Conservation (phyloP, 2,888 invertebrate genomes). For the Parnassius glacialis region DNA sequence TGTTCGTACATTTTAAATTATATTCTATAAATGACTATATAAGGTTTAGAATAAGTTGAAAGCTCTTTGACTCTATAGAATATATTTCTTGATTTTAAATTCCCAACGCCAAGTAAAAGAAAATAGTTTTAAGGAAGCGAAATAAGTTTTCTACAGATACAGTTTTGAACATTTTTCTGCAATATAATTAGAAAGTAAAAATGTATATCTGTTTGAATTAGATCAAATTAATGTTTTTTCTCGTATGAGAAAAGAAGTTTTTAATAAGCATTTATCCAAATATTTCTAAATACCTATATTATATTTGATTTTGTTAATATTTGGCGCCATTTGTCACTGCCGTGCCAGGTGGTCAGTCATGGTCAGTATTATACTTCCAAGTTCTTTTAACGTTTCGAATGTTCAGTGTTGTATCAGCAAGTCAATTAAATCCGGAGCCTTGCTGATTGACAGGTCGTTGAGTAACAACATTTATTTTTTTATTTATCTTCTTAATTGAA, state of each 20-base stretch:
- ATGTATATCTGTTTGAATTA: not conserved
- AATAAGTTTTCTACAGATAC: conserved; percentile 51
- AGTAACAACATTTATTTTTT: conserved; percentile 33
- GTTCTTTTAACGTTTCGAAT: conserved; percentile 29
- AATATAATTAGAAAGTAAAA: conserved; percentile 14
- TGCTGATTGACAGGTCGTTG: conserved; percentile 52
- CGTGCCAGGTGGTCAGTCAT: conserved; percentile 52
- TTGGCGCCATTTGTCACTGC: conserved; percentile 48
- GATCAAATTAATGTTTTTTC: not conserved
- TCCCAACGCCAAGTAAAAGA: conserved; percentile 70
- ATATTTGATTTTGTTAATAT: conserved; percentile 42
- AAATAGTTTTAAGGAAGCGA: conserved; percentile 74
- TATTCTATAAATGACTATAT: conserved; percentile 34
- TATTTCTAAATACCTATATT: not conserved
- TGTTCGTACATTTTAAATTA: conserved; percentile 37
- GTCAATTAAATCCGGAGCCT: conserved; percentile 39
- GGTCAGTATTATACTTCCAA: conserved; percentile 34
- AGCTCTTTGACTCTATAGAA: conserved; percentile 41
- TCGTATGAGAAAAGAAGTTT: not conserved
- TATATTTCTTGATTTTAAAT: conserved; percentile 74
- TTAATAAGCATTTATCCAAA: conserved; percentile 6
- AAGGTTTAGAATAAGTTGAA: conserved; percentile 27
- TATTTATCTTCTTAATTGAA: conserved; percentile 12
- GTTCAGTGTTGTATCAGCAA: conserved; percentile 29
- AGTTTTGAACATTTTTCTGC: conserved; percentile 5